Evolutionary conservation across 2,888 invertebrate species (phyloP), one percentile per base, ranked within the genome.

Genomic region (Chrysolina americana): DNA sequence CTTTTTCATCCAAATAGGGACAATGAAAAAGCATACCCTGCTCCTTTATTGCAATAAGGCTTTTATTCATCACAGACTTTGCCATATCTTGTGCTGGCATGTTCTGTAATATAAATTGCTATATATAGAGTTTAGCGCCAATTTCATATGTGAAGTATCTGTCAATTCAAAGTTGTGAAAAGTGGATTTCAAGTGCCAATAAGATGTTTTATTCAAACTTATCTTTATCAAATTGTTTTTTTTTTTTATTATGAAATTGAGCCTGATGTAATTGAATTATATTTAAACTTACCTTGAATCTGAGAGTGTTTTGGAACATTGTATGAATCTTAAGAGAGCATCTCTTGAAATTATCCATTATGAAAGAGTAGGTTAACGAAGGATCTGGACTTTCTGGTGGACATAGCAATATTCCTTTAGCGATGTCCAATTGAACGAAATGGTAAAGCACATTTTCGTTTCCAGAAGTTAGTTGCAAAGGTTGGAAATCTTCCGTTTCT

Each of bases 31-130:
- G 87, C 80, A 95, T 91, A 2, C 96, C 96, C 81, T 96, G 94
- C 83, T 97, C 97, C 86, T 95, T 95, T 36, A 96, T 93, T 0
- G 94, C 93, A 10, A 94, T 92, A 59, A 95, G 88, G 79, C 93
- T 94, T 86, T 93, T 94, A 84, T 94, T 94, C 70, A 94, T 89
- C 1, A 91, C 86, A 10, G 87, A 87, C 81, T 87, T 89, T 9
- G 87, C 85, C 81, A 87, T 87, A 79, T 89, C 89, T 82, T 89
- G 87, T 2, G 88, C 86, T 4, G 87, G 82, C 84, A 89, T 85
- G 79, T 86, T 86, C 89, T 88, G 78, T 72, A 87, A 86, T 73
- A 75, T 68, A 41, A 28, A 62, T n/a, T 53, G 71, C 50, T 70
- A 71, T 68, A 71, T 64, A 41, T 8, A 6, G 36, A 6, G 28